These are phyloP conservation scores for Poecilia velifera DNA, from an alignment of 2,797 vertebrate species.

Conservation along the genomic window DNA sequence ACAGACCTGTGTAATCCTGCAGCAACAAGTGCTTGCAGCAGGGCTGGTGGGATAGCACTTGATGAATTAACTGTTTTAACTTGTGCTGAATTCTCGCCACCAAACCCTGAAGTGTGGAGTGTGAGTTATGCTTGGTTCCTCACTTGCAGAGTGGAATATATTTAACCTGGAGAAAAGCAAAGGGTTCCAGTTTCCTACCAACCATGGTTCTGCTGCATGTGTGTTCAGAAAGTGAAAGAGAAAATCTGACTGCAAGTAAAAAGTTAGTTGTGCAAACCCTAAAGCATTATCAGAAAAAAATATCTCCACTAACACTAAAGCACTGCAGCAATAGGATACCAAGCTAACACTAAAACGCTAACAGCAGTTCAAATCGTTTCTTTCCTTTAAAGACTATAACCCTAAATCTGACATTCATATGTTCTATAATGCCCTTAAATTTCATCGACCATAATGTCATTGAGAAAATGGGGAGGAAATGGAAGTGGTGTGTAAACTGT, in stretches of 20 bases:
- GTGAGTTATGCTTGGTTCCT: neutral
- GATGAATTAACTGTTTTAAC: constrained; percentile 8
- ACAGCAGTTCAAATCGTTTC: too few relatives aligned
- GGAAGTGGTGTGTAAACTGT: too few relatives aligned
- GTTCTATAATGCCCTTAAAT: too few relatives aligned
- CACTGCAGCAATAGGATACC: too few relatives aligned
- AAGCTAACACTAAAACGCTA: too few relatives aligned
- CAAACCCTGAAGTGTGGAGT: neutral
- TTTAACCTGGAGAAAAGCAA: neutral
- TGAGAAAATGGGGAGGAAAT: too few relatives aligned
- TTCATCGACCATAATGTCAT: too few relatives aligned
- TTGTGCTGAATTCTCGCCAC: neutral
- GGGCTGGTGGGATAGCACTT: neutral
- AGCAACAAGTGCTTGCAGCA: constrained; percentile 1
- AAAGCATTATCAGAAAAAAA: neutral
- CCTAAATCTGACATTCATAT: too few relatives aligned
- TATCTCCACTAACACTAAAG: too few relatives aligned
- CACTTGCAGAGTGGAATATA: neutral
- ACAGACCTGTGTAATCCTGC: constrained; percentile 9
- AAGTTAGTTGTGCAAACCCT: neutral
- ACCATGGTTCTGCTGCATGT: neutral
- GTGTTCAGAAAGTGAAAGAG: neutral
- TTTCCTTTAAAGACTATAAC: too few relatives aligned
- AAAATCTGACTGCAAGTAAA: neutral
- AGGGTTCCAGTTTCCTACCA: neutral